Conservation (phyloP, 53 echinoderm and acorn worm species). For the Astropecten irregularis region DNA sequence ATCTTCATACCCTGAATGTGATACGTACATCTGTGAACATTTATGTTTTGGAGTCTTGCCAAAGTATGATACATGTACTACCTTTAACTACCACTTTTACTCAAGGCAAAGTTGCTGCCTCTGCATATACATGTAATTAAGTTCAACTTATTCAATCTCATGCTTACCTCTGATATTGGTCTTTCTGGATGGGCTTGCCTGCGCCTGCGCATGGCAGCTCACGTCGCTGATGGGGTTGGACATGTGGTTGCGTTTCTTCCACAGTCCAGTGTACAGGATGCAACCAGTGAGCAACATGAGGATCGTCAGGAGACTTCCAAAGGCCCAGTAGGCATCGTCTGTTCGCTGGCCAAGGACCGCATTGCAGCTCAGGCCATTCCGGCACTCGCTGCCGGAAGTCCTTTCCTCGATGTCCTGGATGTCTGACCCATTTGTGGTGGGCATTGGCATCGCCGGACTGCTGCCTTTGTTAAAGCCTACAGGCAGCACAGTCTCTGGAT, state of each 20-base stretch:
- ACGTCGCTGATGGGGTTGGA: slow-evolving; percentile 41
- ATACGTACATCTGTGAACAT: too few species aligned
- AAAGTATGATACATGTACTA: too few species aligned
- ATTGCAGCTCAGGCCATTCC: neutral
- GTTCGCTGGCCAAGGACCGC: neutral
- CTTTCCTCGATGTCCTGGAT: slow-evolving; percentile 20
- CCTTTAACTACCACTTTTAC: too few species aligned
- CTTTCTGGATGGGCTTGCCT: slow-evolving; percentile 2
- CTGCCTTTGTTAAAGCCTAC: too few species aligned
- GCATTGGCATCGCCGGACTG: too few species aligned
- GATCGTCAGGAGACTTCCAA: slow-evolving; percentile 68
- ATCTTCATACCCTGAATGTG: too few species aligned
- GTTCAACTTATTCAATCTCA: too few species aligned
- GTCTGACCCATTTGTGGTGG: neutral
- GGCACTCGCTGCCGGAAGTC: slow-evolving; percentile 17
- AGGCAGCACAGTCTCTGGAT: too few species aligned
- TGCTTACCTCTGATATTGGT: slow-evolving; percentile 53
- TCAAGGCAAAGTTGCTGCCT: too few species aligned
- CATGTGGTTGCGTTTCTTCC: slow-evolving; percentile 81
- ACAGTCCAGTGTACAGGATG: slow-evolving; percentile 86
- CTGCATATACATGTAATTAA: too few species aligned
- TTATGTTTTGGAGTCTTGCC: too few species aligned
- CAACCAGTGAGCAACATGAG: slow-evolving; percentile 70
- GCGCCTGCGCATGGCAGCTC: slow-evolving; percentile 16
- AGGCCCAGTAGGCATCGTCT: slow-evolving; percentile 76